phyloP scores from a whole-genome alignment of 2,797 vertebrate species.

The Anguilla anguilla region DNA sequence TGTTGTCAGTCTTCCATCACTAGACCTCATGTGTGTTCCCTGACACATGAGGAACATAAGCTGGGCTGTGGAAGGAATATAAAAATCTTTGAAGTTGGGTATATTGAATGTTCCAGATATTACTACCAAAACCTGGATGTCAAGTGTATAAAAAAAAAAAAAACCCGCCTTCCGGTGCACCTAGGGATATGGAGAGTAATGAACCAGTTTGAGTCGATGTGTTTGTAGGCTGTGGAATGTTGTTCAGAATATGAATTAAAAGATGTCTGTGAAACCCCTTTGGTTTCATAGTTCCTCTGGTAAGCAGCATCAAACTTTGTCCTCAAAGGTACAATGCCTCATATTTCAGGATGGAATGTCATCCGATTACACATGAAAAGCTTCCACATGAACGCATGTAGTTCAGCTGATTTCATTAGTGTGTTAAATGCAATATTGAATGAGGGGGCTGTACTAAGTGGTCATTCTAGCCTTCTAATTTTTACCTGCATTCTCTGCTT shows the following conservation, averaged over 20 bases:
- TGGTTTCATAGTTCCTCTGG: background rate
- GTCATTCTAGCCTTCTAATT: background rate
- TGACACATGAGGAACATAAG: background rate
- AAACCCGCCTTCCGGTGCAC: too few species aligned
- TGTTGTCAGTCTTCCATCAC: background rate
- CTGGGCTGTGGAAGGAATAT: background rate
- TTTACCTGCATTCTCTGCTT: background rate
- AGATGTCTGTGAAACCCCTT: background rate
- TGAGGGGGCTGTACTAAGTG: background rate
- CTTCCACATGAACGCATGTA: background rate
- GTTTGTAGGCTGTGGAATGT: background rate
- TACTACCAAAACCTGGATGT: background rate
- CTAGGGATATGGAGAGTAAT: background rate
- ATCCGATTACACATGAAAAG: background rate
- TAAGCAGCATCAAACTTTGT: background rate
- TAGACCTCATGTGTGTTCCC: background rate
- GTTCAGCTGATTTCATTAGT: background rate
- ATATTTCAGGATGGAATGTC: background rate
- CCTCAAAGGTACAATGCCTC: background rate
- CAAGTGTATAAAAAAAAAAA: background rate
- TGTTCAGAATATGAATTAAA: background rate
- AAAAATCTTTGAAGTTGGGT: background rate
- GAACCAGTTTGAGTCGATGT: background rate
- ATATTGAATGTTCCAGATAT: background rate
- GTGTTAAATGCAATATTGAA: background rate